Percentiles rank a stretch among this genome's conserved stretches.
Conservation (phyloP, 2,113 vertebrate genomes). For the Lethenteron reissneri region DNA sequence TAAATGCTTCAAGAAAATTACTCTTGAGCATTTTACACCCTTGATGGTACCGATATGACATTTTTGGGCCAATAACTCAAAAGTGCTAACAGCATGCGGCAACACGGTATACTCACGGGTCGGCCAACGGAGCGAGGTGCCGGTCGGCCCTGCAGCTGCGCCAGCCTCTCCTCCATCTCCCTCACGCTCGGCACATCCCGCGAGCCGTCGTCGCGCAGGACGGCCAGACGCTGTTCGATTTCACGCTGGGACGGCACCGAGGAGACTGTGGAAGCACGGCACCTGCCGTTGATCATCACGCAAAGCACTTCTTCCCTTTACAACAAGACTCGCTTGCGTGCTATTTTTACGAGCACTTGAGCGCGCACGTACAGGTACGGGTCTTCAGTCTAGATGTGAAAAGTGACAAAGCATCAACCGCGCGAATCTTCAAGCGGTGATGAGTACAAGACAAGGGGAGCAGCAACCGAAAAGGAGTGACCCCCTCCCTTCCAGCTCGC, state of each 20-base stretch:
- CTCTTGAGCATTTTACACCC: too few species aligned
- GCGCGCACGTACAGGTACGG: not conserved
- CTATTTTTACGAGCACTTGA: not conserved
- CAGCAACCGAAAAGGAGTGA: not conserved
- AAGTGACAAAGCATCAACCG: not conserved
- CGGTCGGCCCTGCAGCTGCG: constrained; percentile 35
- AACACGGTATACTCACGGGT: constrained; percentile 25
- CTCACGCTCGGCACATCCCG: constrained; percentile 32
- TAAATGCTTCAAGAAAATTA: too few species aligned
- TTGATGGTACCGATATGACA: not conserved
- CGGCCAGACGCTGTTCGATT: constrained; percentile 57
- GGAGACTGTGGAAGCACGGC: constrained; percentile 25
- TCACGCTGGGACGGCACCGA: constrained; percentile 49
- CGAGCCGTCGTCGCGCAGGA: constrained; percentile 31
- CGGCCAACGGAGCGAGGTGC: constrained; percentile 28
- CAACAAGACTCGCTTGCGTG: not conserved
- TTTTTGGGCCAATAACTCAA: not conserved
- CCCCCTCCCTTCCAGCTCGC: not conserved
- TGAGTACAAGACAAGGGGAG: not conserved
- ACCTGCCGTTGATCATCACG: not conserved
- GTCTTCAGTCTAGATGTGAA: not conserved
- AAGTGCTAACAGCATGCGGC: not conserved
- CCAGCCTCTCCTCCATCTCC: constrained; percentile 62
- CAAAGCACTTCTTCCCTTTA: not conserved
- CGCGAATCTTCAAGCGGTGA: not conserved